Evolutionary conservation across 2,888 invertebrate genomes (phyloP), one percentile per base, ranked within the genome.

Genomic region (Lasioglossum lativentre): DNA sequence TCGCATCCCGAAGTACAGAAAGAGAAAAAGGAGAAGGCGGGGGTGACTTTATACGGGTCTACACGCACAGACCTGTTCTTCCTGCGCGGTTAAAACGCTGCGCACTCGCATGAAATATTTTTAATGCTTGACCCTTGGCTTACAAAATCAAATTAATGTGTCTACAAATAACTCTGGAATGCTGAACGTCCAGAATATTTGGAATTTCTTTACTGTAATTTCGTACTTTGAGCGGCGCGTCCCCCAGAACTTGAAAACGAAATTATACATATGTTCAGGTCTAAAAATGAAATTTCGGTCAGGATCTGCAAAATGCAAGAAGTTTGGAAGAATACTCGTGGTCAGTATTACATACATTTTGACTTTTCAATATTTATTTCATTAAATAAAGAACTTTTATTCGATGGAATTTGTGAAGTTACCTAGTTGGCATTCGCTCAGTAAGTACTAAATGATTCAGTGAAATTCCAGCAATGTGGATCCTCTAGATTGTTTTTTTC

Each of bases 61-160:
- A 63, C 73, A 78, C 83, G 71, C 66, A 66, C 71, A 40, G 30
- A 52, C 40, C 75, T 52, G 83, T 78, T 74, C 71, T 78, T 85
- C 75, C 79, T 74, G 75, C 27, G 70, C 19, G 75, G 78, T 72
- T 83, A 45, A 85, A 83, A 80, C 73, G 79, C 63, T 42, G 79
- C 23, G 19, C 45, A 38, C 38, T 84, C 78, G 78, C 77, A 68
- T 81, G 70, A 85, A 83, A 86, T 86, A 78, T 82, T 88, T 90
- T 88, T 86, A 88, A 86, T 76, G 82, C 80, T 82, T 45, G 77
- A 81, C 78, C 90, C 83, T 82, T 85, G 75, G 75, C 70, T 79
- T 87, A 71, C 86, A 86, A 90, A 86, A 82, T 82, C 87, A 74
- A 87, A 85, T 86, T 85, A 80, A 76, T 71, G 80, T 34, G 80